Evolutionary conservation across 2,113 vertebrate species (phyloP).

Genomic region (Hoplias malabaricus): DNA sequence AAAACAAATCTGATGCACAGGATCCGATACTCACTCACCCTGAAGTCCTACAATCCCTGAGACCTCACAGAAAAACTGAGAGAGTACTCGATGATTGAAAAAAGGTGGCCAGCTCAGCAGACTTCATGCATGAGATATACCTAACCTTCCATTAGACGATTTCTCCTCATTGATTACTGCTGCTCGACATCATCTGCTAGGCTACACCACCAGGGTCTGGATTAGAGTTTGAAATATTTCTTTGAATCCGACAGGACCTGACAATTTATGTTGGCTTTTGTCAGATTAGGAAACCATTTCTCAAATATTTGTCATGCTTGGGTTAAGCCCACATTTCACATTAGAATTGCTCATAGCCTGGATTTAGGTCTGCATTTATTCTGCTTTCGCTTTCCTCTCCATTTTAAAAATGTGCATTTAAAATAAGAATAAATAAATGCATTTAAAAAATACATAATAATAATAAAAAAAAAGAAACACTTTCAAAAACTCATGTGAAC

Average conservation of each 20-base stretch:
- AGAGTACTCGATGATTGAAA: not conserved
- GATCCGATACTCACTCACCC: not conserved
- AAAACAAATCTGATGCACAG: not conserved
- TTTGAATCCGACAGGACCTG: not conserved
- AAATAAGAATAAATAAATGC: no score
- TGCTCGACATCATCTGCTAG: not conserved
- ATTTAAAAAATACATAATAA: no score
- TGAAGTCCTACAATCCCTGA: not conserved
- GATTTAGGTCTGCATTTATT: not conserved
- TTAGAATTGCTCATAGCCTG: no score
- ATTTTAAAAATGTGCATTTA: no score
- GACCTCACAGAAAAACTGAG: not conserved
- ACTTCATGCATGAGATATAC: not conserved
- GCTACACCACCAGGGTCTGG: not conserved
- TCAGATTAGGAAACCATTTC: not conserved
- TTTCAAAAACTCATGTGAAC: no score
- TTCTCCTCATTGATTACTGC: conserved; percentile 29
- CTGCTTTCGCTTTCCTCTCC: not conserved
- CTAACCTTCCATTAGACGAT: not conserved
- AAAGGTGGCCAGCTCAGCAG: not conserved
- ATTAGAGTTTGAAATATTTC: not conserved
- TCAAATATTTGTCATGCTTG: not conserved
- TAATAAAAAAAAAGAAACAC: no score
- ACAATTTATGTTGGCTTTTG: not conserved
- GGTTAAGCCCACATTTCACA: no score